A percentile compares a stretch with the other conserved stretches of the same genome.
phyloP scores from a whole-genome alignment of 2,113 vertebrate species.

The Sciurus niger region DNA sequence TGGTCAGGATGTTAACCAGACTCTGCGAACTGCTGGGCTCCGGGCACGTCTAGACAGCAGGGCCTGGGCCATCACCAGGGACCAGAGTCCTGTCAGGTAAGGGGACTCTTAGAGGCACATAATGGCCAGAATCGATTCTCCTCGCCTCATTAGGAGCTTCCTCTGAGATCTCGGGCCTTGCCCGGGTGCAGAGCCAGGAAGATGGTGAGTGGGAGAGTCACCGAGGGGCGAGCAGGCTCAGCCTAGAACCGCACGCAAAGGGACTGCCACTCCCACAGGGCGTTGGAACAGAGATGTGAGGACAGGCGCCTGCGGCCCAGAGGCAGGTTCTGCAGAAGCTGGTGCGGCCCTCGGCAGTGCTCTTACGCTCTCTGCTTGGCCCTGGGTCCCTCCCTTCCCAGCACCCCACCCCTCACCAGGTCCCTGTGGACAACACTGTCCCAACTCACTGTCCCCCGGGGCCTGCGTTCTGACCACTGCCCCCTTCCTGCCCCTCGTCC shows the following conservation, averaged over 20 bases:
- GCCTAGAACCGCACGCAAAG: not conserved
- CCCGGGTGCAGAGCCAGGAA: not conserved
- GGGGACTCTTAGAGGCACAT: not conserved
- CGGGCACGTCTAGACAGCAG: too few relatives aligned
- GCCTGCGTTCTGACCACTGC: fast-evolving
- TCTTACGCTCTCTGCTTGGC: not conserved
- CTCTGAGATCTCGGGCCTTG: not conserved
- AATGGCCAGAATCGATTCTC: fast-evolving
- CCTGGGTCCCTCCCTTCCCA: not conserved
- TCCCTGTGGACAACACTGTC: fast-evolving
- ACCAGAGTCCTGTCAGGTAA: not conserved
- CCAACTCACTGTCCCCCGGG: not conserved
- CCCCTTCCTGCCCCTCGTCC: not conserved
- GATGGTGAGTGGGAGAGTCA: not conserved
- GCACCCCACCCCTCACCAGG: not conserved
- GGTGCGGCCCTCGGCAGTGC: fast-evolving
- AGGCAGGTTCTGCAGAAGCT: not conserved
- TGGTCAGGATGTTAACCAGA: not conserved
- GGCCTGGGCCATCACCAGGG: not conserved
- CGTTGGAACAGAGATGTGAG: not conserved
- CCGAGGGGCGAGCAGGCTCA: not conserved
- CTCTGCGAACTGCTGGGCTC: not conserved
- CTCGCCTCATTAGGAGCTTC: not conserved
- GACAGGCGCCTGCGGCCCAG: not conserved
- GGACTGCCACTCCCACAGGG: not conserved